Percentiles rank a stretch among this genome's conserved stretches.
These are phyloP conservation scores for Chlorodrepanis virens DNA, from an alignment of 2,113 vertebrate species.

Conservation along the genomic window DNA sequence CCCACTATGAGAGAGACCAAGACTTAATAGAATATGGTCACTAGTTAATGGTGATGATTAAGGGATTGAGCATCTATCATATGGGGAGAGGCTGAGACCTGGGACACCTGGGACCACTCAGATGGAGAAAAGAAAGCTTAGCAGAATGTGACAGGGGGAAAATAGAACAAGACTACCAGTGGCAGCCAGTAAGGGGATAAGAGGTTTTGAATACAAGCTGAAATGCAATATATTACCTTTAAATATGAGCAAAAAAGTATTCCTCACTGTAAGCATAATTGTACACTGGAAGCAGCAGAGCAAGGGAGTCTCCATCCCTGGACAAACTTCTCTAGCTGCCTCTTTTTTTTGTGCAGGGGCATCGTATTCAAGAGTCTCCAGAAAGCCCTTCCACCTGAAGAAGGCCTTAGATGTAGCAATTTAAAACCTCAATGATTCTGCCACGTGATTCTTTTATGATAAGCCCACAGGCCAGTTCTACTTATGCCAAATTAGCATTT, in stretches of 20 bases:
- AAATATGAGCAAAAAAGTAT: neutral
- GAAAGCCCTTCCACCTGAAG: neutral
- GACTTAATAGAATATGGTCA: neutral
- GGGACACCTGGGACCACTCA: neutral
- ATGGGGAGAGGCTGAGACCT: neutral
- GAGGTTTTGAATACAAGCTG: neutral
- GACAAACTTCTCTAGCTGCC: neutral
- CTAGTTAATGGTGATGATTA: neutral
- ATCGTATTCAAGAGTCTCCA: neutral
- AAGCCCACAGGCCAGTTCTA: neutral
- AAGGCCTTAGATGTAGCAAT: neutral
- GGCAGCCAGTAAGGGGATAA: neutral
- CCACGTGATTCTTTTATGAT: neutral
- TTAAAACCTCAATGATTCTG: neutral
- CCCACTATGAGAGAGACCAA: neutral
- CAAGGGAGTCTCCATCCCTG: neutral
- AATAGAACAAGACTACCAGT: neutral
- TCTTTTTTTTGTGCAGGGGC: neutral
- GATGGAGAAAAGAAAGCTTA: neutral
- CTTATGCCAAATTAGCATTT: neutral
- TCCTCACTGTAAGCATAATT: neutral
- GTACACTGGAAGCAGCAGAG: neutral
- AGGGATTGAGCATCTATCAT: neutral
- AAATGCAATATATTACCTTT: neutral
- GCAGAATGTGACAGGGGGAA: accelerated